Evolutionary conservation across 2,797 vertebrate species (phyloP).

Genomic region (Galaxias olidus): DNA sequence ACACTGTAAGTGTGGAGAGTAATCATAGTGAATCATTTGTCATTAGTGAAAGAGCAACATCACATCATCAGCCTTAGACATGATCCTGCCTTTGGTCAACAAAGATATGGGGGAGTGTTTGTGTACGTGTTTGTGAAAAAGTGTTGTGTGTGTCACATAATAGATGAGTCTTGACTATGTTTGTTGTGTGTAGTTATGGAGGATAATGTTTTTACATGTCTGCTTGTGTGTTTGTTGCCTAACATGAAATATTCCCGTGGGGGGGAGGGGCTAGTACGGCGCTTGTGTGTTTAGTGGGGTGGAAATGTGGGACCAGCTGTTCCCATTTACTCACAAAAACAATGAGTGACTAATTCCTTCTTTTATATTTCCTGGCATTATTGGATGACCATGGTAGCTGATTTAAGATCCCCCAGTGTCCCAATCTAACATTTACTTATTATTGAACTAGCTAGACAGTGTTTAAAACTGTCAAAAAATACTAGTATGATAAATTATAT

Average conservation of each 20-base stretch:
- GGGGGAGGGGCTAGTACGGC: neutral
- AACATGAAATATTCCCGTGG: conserved; percentile 2
- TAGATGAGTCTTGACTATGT: neutral
- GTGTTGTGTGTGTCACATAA: neutral
- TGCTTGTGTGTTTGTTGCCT: neutral
- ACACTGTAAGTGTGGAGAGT: conserved; percentile 26
- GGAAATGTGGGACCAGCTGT: conserved; percentile 55
- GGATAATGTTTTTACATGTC: neutral
- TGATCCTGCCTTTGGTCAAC: neutral
- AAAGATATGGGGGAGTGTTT: neutral
- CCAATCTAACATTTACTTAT: too few species aligned
- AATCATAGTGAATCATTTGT: conserved; percentile 22
- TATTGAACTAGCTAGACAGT: too few species aligned
- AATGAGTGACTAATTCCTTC: conserved; percentile 12
- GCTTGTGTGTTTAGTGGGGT: conserved; percentile 23
- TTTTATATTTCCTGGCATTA: neutral
- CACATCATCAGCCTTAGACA: conserved; percentile 33
- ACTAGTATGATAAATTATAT: too few species aligned
- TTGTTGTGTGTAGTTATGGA: conserved; percentile 1
- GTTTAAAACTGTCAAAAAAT: too few species aligned
- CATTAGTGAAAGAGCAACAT: conserved; percentile 23
- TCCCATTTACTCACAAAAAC: conserved; percentile 39
- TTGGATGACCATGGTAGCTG: conserved; percentile 3
- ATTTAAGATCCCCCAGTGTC: too few species aligned
- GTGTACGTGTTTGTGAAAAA: neutral